A percentile compares a stretch with the other conserved stretches of the same genome.
phyloP scores from a whole-genome alignment of 2,888 invertebrate genomes.

The Platycheirus albimanus region DNA sequence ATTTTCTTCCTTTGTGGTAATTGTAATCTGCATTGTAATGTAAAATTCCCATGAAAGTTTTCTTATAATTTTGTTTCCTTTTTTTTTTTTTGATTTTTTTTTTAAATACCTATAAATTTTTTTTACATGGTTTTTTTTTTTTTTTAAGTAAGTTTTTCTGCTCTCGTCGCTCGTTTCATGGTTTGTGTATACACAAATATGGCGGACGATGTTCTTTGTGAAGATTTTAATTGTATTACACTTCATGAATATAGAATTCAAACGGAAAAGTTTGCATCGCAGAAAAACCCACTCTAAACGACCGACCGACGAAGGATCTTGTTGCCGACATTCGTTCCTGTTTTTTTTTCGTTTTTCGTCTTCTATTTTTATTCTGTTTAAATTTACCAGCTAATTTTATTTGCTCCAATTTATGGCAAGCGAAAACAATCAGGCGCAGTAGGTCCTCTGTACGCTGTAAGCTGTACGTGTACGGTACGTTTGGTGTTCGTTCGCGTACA shows the following conservation, averaged over 20 bases:
- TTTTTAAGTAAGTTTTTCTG: slow-evolving; percentile 5
- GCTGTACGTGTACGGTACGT: neutral
- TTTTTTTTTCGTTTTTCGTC: neutral
- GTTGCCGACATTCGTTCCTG: slow-evolving; percentile 2
- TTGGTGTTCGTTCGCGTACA: neutral
- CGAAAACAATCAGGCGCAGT: slow-evolving; percentile 40
- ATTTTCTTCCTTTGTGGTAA: slow-evolving; percentile 62
- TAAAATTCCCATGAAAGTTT: slow-evolving; percentile 60
- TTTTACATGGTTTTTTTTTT: slow-evolving; percentile 6
- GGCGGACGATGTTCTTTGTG: slow-evolving; percentile 19
- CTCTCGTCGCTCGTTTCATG: neutral
- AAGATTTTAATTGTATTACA: slow-evolving; percentile 72
- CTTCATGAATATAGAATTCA: slow-evolving; percentile 63
- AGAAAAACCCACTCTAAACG: slow-evolving; percentile 29
- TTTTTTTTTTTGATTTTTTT: slow-evolving; percentile 1
- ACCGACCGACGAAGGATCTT: slow-evolving; percentile 46
- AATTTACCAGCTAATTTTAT: slow-evolving; percentile 68
- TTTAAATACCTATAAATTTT: slow-evolving; percentile 8
- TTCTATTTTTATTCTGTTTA: slow-evolving; percentile 14
- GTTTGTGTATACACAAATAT: neutral
- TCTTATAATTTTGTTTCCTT: too few relatives aligned
- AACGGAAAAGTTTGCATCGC: slow-evolving; percentile 53
- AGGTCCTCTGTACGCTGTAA: slow-evolving; percentile 18
- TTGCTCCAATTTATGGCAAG: slow-evolving; percentile 68
- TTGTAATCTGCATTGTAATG: slow-evolving; percentile 74